A percentile compares a stretch with the other conserved stretches of the same genome.
Conservation (phyloP, 1,140 invertebrate species). For the Scylla paramamosain region DNA sequence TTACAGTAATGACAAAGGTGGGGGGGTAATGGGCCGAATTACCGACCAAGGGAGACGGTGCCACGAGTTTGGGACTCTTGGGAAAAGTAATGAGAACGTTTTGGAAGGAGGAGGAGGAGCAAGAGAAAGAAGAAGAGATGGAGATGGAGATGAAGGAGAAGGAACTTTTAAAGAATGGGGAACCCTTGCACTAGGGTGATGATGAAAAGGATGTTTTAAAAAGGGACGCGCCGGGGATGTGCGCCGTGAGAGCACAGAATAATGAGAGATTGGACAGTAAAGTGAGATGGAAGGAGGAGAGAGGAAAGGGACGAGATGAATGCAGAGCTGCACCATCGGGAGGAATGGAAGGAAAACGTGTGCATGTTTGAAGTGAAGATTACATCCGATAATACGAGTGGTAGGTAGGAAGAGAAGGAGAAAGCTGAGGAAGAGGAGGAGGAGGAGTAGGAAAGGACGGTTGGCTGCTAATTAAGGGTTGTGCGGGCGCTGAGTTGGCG, state of each 20-base stretch:
- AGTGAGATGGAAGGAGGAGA: neutral
- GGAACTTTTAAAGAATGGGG: neutral
- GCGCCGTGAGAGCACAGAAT: neutral
- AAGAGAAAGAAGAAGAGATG: neutral
- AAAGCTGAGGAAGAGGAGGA: neutral
- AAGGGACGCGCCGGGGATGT: neutral
- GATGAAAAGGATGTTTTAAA: slow-evolving; percentile 15
- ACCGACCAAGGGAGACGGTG: neutral
- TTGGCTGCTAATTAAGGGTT: neutral
- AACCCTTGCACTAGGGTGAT: neutral
- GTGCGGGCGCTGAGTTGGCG: neutral
- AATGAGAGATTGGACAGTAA: slow-evolving; percentile 23
- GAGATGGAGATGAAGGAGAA: neutral
- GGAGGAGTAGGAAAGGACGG: neutral
- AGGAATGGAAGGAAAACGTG: neutral
- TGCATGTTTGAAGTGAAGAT: slow-evolving; percentile 23
- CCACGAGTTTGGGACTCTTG: neutral
- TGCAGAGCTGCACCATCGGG: neutral
- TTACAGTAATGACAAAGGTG: neutral
- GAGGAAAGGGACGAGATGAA: slow-evolving; percentile 1
- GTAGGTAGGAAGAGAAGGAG: neutral
- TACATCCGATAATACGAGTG: slow-evolving; percentile 11
- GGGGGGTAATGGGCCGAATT: neutral
- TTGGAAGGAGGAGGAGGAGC: neutral
- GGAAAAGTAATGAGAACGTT: neutral